Evolutionary conservation across 1,140 invertebrate species (phyloP).

Genomic region (Hestina assimilis): DNA sequence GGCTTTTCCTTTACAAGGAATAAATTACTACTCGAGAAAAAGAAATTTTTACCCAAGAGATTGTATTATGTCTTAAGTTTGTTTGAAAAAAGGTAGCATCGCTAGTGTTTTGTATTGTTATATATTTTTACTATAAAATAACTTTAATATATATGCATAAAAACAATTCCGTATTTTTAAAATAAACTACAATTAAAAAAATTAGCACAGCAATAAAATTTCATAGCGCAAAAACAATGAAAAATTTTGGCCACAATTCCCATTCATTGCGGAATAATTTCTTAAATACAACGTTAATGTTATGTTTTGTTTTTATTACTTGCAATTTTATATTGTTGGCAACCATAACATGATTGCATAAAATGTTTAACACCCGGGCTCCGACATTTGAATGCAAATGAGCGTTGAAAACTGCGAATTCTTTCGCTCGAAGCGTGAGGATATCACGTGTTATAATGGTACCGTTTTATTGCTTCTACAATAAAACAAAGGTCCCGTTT

Average conservation of each 20-base stretch:
- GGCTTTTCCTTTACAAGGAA: constrained; percentile 7
- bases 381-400: constrained; percentile 31
- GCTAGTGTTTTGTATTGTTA: no score
- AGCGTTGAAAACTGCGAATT: constrained; percentile 24
- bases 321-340: constrained; percentile 30
- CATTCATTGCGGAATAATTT: constrained; percentile 9
- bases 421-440: not conserved
- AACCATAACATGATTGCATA: constrained; percentile 31
- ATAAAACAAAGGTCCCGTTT: not conserved
- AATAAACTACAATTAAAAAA: not conserved
- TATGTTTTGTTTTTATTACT: constrained; percentile 21
- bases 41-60: not conserved
- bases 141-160: no score
- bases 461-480: constrained; percentile 7
- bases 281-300: constrained; percentile 17
- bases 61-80: not conserved
- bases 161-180: no score
- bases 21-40: constrained; percentile 2
- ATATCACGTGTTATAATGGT: constrained; percentile 2
- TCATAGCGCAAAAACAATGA: not conserved
- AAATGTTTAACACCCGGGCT: constrained; percentile 31
- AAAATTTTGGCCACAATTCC: not conserved
- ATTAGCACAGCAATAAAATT: not conserved
- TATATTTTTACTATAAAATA: no score
- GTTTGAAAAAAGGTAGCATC: not conserved